Conservation (phyloP, 2,797 vertebrate species). For the Gymnodraco acuticeps region DNA sequence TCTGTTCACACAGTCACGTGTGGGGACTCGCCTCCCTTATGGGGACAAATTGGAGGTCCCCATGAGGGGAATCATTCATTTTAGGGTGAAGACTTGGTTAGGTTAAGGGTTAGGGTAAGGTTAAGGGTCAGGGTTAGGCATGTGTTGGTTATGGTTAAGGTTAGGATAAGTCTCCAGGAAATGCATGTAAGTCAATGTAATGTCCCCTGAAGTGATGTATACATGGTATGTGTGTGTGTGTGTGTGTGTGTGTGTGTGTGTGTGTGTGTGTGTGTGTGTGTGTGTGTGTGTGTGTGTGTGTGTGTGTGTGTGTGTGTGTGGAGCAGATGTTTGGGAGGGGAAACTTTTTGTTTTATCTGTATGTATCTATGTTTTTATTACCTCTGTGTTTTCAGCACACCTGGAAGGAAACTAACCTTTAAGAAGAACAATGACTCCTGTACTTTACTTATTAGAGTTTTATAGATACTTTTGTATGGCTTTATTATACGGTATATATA, state of each 20-base stretch:
- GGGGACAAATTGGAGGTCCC: no score
- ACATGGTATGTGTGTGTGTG: no score
- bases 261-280: conserved; percentile 5
- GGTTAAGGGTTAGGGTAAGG: no score
- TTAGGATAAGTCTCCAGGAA: no score
- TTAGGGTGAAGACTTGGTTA: no score
- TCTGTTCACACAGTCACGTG: no score
- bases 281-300: conserved; percentile 7
- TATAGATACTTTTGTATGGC: neutral
- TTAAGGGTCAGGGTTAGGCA: no score
- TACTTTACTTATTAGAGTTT: neutral
- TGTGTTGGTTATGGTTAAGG: no score
- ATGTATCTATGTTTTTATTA: neutral
- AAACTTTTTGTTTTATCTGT: neutral
- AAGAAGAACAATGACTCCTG: neutral
- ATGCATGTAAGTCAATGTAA: no score
- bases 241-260: neutral
- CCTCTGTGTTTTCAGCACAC: neutral
- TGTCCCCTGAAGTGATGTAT: no score
- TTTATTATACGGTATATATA: neutral
- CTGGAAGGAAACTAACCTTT: neutral
- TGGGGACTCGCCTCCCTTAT: no score
- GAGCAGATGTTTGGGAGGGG: conserved; percentile 44
- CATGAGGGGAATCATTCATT: no score
- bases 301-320: conserved; percentile 7